These are phyloP conservation scores for Platycercus adscitus DNA, from an alignment of 2,113 vertebrate genomes.

Conservation along the genomic window DNA sequence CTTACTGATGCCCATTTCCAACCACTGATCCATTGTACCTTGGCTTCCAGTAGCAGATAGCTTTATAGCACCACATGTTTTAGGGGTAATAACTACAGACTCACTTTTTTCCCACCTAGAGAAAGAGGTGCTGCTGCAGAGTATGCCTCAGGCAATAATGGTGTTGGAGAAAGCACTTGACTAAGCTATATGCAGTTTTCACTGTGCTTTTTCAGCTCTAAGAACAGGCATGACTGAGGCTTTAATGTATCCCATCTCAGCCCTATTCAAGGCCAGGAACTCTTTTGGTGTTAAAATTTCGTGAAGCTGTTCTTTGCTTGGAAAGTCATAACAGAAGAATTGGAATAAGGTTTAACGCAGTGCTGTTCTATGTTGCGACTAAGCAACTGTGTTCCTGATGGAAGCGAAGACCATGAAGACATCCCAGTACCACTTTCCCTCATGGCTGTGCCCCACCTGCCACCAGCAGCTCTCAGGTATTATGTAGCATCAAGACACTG, in stretches of 20 bases:
- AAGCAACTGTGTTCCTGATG: not conserved
- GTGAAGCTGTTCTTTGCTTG: not conserved
- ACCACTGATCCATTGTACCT: rapidly evolving
- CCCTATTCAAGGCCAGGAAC: not conserved
- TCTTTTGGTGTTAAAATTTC: not conserved
- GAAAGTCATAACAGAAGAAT: not conserved
- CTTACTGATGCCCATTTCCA: not conserved
- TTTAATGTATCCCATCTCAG: not conserved
- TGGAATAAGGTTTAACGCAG: not conserved
- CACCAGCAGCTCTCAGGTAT: not conserved
- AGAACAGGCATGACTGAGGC: not conserved
- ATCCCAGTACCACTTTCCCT: not conserved
- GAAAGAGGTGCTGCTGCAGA: not conserved
- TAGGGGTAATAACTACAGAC: not conserved
- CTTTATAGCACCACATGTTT: not conserved
- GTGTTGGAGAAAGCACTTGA: not conserved
- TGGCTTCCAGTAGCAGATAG: not conserved
- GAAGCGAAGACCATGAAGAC: not conserved
- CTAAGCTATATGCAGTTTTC: not conserved
- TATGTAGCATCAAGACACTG: not conserved
- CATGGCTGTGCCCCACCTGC: not conserved
- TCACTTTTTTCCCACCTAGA: not conserved
- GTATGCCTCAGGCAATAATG: not conserved
- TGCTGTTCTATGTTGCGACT: not conserved
- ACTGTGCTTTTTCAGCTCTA: not conserved